Conservation (phyloP, 2,888 invertebrate genomes). For the Phytoseiulus persimilis region DNA sequence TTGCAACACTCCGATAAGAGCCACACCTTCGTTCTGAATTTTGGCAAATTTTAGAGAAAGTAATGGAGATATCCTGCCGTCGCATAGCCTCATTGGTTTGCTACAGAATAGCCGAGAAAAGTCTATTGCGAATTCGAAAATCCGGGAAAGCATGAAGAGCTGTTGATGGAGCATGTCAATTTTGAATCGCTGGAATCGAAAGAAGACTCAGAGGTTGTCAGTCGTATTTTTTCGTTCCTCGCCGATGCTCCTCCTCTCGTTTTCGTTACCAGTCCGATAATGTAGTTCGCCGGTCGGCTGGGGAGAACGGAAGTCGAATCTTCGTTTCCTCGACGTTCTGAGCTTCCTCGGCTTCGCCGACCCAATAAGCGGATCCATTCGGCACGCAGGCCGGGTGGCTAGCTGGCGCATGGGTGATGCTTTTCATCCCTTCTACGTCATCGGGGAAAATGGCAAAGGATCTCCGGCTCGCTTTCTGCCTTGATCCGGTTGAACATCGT, state of each 20-base stretch:
- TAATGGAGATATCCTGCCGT: too few species aligned
- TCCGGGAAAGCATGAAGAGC: too few species aligned
- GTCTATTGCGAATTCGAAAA: too few species aligned
- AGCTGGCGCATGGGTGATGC: not conserved
- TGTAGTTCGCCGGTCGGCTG: not conserved
- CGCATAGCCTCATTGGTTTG: too few species aligned
- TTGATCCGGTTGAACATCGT: not conserved
- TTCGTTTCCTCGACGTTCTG: not conserved
- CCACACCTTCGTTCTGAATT: too few species aligned
- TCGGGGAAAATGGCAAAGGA: not conserved
- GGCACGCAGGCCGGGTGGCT: not conserved
- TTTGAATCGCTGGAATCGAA: too few species aligned
- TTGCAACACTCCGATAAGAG: too few species aligned
- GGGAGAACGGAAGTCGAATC: not conserved
- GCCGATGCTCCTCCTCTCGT: not conserved
- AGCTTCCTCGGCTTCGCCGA: not conserved
- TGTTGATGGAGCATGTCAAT: too few species aligned
- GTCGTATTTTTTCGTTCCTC: too few species aligned
- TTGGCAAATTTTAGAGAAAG: not conserved
- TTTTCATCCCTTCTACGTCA: not conserved
- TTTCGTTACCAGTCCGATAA: not conserved
- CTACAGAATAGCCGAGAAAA: too few species aligned
- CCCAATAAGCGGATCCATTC: not conserved
- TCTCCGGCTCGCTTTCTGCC: not conserved
- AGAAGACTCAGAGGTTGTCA: too few species aligned